Percentiles rank a stretch among this genome's conserved stretches.
Evolutionary conservation across 2,797 vertebrate species (phyloP).

Genomic region (Gallinago nigripennis): DNA sequence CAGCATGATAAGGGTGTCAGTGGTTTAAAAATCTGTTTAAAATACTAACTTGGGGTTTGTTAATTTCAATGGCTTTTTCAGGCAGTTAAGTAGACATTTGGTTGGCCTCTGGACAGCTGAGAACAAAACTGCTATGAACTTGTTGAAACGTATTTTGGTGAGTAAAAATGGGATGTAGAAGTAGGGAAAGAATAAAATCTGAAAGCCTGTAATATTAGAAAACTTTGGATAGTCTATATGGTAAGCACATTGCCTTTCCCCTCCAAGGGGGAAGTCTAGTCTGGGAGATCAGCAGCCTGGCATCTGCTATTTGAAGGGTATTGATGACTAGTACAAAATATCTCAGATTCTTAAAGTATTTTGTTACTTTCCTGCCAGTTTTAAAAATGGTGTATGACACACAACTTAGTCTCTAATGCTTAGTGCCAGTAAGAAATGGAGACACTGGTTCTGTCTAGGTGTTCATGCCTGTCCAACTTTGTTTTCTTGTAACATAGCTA

Average conservation of each 20-base stretch:
- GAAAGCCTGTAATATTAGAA: not conserved
- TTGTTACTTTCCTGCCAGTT: not conserved
- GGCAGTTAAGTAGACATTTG: constrained; percentile 97
- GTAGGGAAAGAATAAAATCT: not conserved
- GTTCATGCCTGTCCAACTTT: not conserved
- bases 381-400: not conserved
- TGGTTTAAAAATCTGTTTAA: not conserved
- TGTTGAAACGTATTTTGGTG: constrained; percentile 97
- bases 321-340: not conserved
- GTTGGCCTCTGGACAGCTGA: constrained; percentile 98
- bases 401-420: not conserved
- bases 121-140: constrained; percentile 92
- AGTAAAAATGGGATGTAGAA: not conserved
- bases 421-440: not conserved
- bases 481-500: not conserved
- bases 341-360: not conserved
- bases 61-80: constrained; percentile 76
- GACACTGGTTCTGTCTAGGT: not conserved
- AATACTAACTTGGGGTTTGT: not conserved
- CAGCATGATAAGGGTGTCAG: not conserved
- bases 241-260: not conserved
- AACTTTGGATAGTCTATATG: not conserved
- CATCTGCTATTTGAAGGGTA: not conserved
- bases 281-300: not conserved
- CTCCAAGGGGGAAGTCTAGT: not conserved